phyloP scores from a whole-genome alignment of 2,888 invertebrate genomes.

The Homarus gammarus region DNA sequence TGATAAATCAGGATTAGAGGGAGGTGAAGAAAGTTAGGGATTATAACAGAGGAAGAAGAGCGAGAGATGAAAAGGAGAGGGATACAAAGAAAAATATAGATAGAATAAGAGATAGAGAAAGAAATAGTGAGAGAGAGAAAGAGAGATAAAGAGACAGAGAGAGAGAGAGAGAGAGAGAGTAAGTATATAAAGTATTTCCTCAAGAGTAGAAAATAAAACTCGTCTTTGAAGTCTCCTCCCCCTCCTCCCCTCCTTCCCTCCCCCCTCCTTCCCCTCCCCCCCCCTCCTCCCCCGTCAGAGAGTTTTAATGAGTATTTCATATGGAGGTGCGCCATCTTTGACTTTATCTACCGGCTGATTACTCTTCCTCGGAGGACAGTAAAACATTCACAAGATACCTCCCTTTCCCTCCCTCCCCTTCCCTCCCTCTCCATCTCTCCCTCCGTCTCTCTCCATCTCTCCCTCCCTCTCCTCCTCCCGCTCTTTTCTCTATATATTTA shows the following conservation, averaged over 20 bases:
- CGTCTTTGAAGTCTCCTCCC: constrained; percentile 44
- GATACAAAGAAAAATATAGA: constrained; percentile 12
- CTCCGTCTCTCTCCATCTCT: too few species aligned
- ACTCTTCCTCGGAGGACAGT: constrained; percentile 37
- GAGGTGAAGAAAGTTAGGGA: too few species aligned
- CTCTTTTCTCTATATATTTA: neutral
- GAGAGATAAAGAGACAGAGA: constrained; percentile 32
- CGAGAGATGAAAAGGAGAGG: constrained; percentile 24
- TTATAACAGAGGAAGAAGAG: constrained; percentile 2
- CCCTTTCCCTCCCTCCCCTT: neutral
- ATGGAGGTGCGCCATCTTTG: constrained; percentile 50
- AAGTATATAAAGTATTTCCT: constrained; percentile 31
- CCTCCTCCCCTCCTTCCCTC: neutral
- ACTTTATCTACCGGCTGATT: constrained; percentile 50
- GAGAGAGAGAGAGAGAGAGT: constrained; percentile 39
- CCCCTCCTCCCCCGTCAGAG: constrained; percentile 2
- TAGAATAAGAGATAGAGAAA: constrained; percentile 33
- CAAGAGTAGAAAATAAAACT: constrained; percentile 17
- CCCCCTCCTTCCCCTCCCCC: constrained; percentile 3
- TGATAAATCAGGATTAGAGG: too few species aligned
- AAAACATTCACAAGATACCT: constrained; percentile 36
- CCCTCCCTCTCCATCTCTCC: too few species aligned
- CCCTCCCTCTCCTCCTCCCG: too few species aligned
- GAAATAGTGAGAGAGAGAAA: constrained; percentile 35
- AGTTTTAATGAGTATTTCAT: constrained; percentile 60